phyloP scores from a whole-genome alignment of 2,113 vertebrate species.

The Morone chrysops region DNA sequence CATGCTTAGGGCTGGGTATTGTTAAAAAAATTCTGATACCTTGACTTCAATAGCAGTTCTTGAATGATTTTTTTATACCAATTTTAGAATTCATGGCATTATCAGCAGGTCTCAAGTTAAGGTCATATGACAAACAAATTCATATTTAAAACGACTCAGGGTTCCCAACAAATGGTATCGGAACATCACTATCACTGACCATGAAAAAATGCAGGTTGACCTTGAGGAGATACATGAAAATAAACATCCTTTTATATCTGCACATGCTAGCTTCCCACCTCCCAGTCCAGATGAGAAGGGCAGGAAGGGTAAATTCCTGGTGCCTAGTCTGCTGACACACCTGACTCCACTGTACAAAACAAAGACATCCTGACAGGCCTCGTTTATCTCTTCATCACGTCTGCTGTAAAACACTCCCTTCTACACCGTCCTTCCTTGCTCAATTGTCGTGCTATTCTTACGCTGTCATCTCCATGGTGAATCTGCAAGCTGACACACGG shows the following conservation, averaged over 20 bases:
- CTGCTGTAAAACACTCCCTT: not conserved
- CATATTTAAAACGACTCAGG: too few species aligned
- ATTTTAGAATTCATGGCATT: too few species aligned
- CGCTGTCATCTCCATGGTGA: not conserved
- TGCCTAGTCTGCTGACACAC: not conserved
- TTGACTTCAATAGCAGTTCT: too few species aligned
- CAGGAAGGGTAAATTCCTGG: not conserved
- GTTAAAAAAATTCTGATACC: too few species aligned
- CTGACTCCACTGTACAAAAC: not conserved
- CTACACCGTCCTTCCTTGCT: not conserved
- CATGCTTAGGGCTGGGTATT: too few species aligned
- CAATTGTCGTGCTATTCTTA: not conserved
- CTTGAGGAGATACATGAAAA: slow-evolving; percentile 10
- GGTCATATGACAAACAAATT: too few species aligned
- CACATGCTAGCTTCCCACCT: not conserved
- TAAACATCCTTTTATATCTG: slow-evolving; percentile 1
- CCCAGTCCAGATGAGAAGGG: not conserved
- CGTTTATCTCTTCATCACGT: not conserved
- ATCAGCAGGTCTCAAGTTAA: too few species aligned
- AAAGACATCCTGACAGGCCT: not conserved
- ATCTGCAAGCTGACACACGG: not conserved
- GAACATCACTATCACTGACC: not conserved
- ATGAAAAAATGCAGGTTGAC: slow-evolving; percentile 20
- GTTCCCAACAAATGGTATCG: too few species aligned
- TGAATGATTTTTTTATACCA: too few species aligned